Base-by-base conservation (phyloP, 2,888 invertebrate species). In the Eupithecia pulchellata region DNA sequence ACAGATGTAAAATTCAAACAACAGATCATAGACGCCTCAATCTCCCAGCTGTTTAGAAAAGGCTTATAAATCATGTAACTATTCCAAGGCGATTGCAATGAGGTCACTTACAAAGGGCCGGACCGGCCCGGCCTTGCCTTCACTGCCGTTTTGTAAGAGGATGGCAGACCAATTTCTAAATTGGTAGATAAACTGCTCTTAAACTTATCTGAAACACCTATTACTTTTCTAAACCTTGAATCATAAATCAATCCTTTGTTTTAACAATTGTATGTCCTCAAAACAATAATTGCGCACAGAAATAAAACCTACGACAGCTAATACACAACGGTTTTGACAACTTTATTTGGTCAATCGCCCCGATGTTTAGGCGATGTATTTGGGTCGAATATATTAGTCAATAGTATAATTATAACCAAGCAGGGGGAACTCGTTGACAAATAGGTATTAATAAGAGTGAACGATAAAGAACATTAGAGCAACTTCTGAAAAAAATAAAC, bases 51-150 rank as follows among this genome's bases (percentile, higher is more conserved):
- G 86, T 87, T 87, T 82, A 89, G 89, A 90, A 89, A 90, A 88
- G 85, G 80, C 82, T 86, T 84, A 89, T 89, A 87, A 89, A 91
- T 91, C 90, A 89, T 91, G 89, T 90, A 91, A 91, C 91, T 91
- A 92, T 93, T 93, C 88, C 93, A 93, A 93, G 93, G 92, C 89
- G 85, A 92, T 79, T 87, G 84, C 89, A 91, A 89, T 90, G 91
- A 91, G 92, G 93, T 87, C 92, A 90, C 86, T 86, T 84, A 89
- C 89, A 89, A 90, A 92, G 91, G 92, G 89, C 82, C 30, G 30
- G 30, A 60, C 58, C 85, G 89, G 86, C 91, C 91, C 91, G 89
- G 87, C 92, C 92, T 92, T 92, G 91, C 87, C 88, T 88, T 87
- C 88, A 86, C 87, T 83, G 82, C 81, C 85, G 82, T 81, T 81